phyloP scores from a whole-genome alignment of 2,113 vertebrate genomes.

The Mystacornis crossleyi region DNA sequence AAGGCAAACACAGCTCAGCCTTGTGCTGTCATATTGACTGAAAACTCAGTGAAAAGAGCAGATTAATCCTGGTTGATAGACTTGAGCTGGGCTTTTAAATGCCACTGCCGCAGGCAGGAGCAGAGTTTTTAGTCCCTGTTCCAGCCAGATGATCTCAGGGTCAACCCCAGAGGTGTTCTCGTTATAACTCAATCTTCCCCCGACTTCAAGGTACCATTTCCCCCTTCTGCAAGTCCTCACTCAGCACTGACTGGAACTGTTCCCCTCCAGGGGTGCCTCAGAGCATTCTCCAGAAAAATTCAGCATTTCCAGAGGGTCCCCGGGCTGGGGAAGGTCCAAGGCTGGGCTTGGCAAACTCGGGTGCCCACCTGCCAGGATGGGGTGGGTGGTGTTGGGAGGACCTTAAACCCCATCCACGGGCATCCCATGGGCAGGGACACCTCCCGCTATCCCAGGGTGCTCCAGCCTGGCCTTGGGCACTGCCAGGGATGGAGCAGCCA shows the following conservation, averaged over 20 bases:
- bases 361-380: no score
- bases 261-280: fast-evolving
- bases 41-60: neutral
- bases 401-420: neutral
- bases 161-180: neutral
- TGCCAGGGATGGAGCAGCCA: neutral
- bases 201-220: fast-evolving
- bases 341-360: fast-evolving
- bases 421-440: neutral
- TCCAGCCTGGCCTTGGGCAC: neutral
- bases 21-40: neutral
- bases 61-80: neutral
- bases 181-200: neutral
- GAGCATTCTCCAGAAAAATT: neutral
- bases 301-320: neutral
- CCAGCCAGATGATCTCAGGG: neutral
- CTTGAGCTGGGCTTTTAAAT: neutral
- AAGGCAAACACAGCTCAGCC: neutral
- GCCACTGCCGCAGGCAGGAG: neutral
- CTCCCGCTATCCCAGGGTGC: neutral
- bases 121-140: neutral
- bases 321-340: no score
- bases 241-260: neutral
- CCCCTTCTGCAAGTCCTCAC: neutral
- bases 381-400: neutral